Evolutionary conservation across 1,140 invertebrate genomes (phyloP).

Genomic region (Radopholus similis): DNA sequence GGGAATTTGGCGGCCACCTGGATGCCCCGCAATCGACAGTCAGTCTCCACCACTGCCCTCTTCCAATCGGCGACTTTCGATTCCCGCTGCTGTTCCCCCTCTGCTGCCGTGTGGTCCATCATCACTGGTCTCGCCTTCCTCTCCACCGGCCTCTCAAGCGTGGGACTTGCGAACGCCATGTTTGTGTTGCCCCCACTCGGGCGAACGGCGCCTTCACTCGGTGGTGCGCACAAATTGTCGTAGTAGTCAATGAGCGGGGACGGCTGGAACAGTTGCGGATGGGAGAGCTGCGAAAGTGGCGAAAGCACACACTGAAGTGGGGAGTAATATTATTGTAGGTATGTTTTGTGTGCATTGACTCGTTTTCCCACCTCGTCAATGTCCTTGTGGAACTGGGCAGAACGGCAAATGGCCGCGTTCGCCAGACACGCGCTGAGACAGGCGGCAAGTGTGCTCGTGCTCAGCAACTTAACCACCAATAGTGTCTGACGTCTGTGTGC

Average conservation of each 20-base stretch:
- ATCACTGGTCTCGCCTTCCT: constrained; percentile 9
- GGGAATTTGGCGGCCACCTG: too few relatives aligned
- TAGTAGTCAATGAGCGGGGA: constrained; percentile 50
- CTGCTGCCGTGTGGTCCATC: neutral
- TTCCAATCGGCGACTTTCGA: too few relatives aligned
- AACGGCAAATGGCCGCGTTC: neutral
- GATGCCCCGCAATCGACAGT: too few relatives aligned
- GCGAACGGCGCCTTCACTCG: neutral
- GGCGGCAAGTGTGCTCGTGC: neutral
- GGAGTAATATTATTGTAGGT: too few relatives aligned
- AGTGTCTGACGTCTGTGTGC: too few relatives aligned
- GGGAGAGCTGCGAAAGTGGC: constrained; percentile 44
- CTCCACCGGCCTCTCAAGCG: neutral
- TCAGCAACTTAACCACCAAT: neutral
- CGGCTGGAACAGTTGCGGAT: constrained; percentile 48
- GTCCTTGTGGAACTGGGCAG: neutral
- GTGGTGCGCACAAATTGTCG: constrained; percentile 54
- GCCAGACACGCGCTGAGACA: neutral
- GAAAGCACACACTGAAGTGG: constrained; percentile 55
- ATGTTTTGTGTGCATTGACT: too few relatives aligned
- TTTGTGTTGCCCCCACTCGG: neutral
- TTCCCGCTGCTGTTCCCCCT: neutral
- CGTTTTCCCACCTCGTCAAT: neutral
- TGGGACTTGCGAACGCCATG: neutral
- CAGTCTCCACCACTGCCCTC: too few relatives aligned